Evolutionary conservation across 1,140 invertebrate genomes (phyloP), one percentile per base, ranked within the genome.

Genomic region (Musca domestica): DNA sequence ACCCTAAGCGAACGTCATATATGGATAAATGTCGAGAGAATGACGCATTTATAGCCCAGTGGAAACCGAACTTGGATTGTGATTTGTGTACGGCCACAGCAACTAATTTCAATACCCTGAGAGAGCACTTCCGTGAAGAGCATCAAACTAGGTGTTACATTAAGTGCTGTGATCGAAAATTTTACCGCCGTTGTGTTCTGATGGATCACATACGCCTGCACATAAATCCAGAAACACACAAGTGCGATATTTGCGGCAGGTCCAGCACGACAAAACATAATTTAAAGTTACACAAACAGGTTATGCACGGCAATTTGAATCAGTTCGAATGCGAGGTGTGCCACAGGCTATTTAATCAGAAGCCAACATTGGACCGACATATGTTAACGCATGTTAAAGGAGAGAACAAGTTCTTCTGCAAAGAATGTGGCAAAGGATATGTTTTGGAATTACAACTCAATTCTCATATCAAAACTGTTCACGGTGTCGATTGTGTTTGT

Each of bases 141-240:
- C 67, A 68, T 23, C 25, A 48, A 3, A 22, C 63, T 15, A 64
- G 51, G n/a, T 61, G 61, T 19, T 68, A 68, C 19, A 74, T 72
- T n/a, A 61, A 70, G 23, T 75, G 74, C 47, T 75, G 74, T 19
- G 68, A 74, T 20, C 66, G 72, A 19, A 74, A 74, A 64, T 75
- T 72, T 58, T 71, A 71, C 34, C 72, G 72, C 15, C 69, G 74
- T 0, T 70, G 68, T n/a, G 71, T 74, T 5, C 70, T 74, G 12
- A 74, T 75, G 7, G 74, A 75, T 58, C 74, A 75, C 47, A 69
- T 75, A 17, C 69, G 68, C 34, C 66, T 72, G 67, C 74, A 75
- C 56, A 68, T 72, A 58, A 70, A 75, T 70, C 73, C 74, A 30
- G 66, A 73, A 9, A 70, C 72, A 34, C 73, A 75, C 63, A 69